Evolutionary conservation across 2,797 vertebrate species (phyloP).

Genomic region (Australoheros facetus): DNA sequence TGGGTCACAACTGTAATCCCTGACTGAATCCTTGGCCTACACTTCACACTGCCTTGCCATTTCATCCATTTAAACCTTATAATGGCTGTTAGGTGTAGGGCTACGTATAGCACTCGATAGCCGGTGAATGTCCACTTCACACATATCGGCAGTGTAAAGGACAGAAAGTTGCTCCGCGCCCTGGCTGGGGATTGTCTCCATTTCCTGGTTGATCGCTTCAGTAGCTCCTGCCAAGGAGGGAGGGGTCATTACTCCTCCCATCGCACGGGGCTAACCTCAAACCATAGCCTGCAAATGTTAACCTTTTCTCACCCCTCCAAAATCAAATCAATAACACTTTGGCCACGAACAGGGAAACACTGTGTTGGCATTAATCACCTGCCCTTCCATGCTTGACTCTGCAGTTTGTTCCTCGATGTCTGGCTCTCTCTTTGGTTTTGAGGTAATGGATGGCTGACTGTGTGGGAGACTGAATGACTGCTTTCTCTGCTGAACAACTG

Average conservation of each 20-base stretch:
- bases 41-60: background rate
- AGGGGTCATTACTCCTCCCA: constrained; percentile 68
- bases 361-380: constrained; percentile 78
- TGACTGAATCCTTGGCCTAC: background rate
- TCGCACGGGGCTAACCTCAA: constrained; percentile 69
- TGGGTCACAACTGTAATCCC: background rate
- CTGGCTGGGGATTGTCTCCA: constrained; percentile 77
- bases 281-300: constrained; percentile 69
- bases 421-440: constrained; percentile 55
- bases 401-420: constrained; percentile 62
- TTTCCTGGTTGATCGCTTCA: constrained; percentile 80
- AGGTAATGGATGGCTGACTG: constrained; percentile 54
- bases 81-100: constrained; percentile 47
- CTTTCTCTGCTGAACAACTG: constrained; percentile 19
- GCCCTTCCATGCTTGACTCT: constrained; percentile 78
- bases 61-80: constrained; percentile 28
- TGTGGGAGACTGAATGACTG: constrained; percentile 36
- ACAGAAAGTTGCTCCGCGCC: constrained; percentile 56
- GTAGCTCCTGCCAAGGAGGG: constrained; percentile 49
- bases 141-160: constrained; percentile 65
- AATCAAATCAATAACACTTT: constrained; percentile 83
- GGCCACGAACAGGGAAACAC: constrained; percentile 70
- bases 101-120: constrained; percentile 61
- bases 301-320: constrained; percentile 77
- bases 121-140: constrained; percentile 71